These are phyloP conservation scores for Drosophila putrida DNA, from an alignment of 2,888 invertebrate genomes.

Conservation along the genomic window DNA sequence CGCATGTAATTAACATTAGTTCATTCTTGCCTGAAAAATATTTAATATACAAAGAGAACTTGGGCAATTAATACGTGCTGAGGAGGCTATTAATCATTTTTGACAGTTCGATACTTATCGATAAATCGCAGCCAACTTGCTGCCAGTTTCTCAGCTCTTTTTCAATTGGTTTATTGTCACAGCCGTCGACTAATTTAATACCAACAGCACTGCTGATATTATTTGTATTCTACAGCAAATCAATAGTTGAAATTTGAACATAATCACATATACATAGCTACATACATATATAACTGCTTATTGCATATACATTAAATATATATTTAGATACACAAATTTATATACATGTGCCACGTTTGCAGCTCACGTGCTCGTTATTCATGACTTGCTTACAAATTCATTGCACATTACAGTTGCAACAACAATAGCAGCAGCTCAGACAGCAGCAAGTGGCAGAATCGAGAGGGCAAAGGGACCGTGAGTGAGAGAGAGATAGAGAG, in stretches of 20 bases:
- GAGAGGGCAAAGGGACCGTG: background rate
- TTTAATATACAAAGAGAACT: no score
- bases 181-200: background rate
- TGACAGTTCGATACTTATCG: no score
- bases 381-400: slow-evolving; percentile 64
- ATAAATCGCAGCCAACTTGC: background rate
- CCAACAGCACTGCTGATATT: background rate
- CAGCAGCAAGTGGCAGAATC: slow-evolving; percentile 27
- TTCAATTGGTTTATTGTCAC: background rate
- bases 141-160: background rate
- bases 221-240: background rate
- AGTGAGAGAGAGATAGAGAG: background rate
- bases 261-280: background rate
- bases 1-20: no score
- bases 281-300: background rate
- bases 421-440: slow-evolving; percentile 29
- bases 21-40: no score
- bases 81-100: no score
- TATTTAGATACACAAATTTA: background rate
- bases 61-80: no score
- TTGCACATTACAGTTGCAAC: slow-evolving; percentile 64
- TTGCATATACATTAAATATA: background rate
- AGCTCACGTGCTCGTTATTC: slow-evolving; percentile 46
- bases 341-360: slow-evolving; percentile 1
- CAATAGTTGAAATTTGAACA: slow-evolving; percentile 2